Evolutionary conservation across 2,113 vertebrate species (phyloP).

Genomic region (Shinisaurus crocodilurus): DNA sequence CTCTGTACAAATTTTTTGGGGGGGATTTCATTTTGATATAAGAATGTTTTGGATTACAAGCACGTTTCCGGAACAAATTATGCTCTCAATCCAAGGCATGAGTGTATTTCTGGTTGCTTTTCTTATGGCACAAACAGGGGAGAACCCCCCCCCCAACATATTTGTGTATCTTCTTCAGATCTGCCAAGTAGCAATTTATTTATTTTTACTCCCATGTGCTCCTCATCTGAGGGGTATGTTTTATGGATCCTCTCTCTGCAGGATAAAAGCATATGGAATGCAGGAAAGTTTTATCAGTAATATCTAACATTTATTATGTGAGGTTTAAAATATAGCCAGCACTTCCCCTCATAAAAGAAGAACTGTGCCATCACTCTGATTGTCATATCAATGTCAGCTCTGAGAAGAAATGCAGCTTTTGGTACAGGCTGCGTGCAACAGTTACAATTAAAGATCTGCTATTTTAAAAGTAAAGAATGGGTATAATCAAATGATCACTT

Average conservation of each 20-base stretch:
- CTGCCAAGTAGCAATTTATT: not conserved
- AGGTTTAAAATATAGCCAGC: constrained; percentile 9
- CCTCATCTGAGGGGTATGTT: not conserved
- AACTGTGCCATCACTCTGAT: not conserved
- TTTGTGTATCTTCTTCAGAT: not conserved
- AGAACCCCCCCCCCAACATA: not conserved
- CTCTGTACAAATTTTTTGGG: no score
- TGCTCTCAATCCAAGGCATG: no score
- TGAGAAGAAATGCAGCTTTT: not conserved
- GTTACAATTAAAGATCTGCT: constrained; percentile 23
- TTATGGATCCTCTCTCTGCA: not conserved
- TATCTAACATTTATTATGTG: constrained; percentile 3
- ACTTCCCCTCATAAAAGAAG: not conserved
- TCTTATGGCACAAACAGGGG: not conserved
- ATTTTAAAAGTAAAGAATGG: constrained; percentile 21
- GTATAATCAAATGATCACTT: constrained; percentile 14
- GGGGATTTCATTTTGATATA: no score
- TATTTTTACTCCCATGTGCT: no score
- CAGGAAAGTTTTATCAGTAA: not conserved
- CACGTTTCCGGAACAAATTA: no score
- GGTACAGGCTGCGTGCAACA: not conserved
- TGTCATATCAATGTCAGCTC: constrained; percentile 30
- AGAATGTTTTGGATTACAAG: no score
- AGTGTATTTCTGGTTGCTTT: no score
- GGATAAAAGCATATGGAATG: not conserved